Evolutionary conservation across 2,888 invertebrate genomes (phyloP), one percentile per base, ranked within the genome.

Genomic region (Phalangium opilio): DNA sequence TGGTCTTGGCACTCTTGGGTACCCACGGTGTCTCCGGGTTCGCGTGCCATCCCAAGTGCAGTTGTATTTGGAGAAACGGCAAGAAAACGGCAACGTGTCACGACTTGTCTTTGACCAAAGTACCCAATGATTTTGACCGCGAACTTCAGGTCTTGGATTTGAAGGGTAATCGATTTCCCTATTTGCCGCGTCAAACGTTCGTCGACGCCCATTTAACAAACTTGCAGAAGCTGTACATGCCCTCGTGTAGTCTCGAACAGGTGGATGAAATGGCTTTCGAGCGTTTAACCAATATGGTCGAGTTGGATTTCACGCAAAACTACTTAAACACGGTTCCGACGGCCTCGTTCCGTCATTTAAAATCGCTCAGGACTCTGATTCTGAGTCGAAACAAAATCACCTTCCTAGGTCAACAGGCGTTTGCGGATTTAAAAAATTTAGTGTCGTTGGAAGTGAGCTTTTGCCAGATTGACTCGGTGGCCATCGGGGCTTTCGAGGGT

Each of bases 51-150:
- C 20, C 47, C 10, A 51, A 53, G 41, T 85, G 85, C 70, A 83
- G 83, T 68, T 85, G 85, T 73, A 83, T 83, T 69, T 85, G 84
- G 85, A 82, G 81, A 66, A 79, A 78, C 63, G 84, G 84, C 61
- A 84, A 84, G 67, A 83, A 84, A 69, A 79, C 83, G 44, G 84
- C 87, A 52, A 86, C 87, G 70, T 90, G 89, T 68, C 78, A 80
- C 62, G 79, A 83, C 66, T 78, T 81, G 50, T 78, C 78, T 50
- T 75, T 89, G 56, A 83, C 83, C 61, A 78, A 79, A 49, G 80
- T 90, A 57, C 90, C 89, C 2, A 76, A 76, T 57, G 78, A 79
- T 43, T 77, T 89, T 35, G 50, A 48, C 36, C 17, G 48, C 19
- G 53, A 50, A 14, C 87, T 89, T 35, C 89, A 90, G 72, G 87